Percentiles rank a stretch among this genome's conserved stretches.
phyloP scores from a whole-genome alignment of 2,113 vertebrate species.

The Indicator indicator region DNA sequence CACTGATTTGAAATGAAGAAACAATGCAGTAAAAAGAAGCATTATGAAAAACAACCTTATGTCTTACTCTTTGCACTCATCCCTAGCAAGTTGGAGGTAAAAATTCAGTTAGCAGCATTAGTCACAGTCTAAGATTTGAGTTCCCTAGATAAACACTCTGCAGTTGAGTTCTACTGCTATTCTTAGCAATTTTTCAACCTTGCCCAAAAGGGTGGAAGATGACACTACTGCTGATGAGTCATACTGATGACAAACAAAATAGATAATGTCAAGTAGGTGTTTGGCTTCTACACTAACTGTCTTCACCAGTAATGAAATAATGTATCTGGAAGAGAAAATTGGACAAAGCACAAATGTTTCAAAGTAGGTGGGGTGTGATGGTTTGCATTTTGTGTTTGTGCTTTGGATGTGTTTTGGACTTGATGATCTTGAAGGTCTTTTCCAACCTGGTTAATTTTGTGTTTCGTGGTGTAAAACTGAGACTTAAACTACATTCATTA shows the following conservation, averaged over 20 bases:
- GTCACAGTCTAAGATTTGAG: slow-evolving; percentile 20
- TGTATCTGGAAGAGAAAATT: not conserved
- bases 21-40: not conserved
- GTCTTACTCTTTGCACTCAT: not conserved
- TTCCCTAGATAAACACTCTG: slow-evolving; percentile 39
- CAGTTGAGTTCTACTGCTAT: slow-evolving; percentile 60
- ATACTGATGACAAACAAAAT: slow-evolving; percentile 47
- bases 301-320: not conserved
- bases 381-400: not conserved
- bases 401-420: not conserved
- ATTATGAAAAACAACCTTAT: not conserved
- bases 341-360: not conserved
- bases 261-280: slow-evolving; percentile 20
- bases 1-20: not conserved
- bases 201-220: slow-evolving; percentile 14
- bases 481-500: not conserved
- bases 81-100: slow-evolving; percentile 5
- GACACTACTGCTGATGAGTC: slow-evolving; percentile 45
- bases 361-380: not conserved
- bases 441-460: not conserved
- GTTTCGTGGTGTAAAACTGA: not conserved
- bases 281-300: not conserved
- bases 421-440: no score
- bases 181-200: slow-evolving; percentile 66
- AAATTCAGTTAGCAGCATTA: slow-evolving; percentile 52